Evolutionary conservation across 1,140 invertebrate species (phyloP).

Genomic region (Achroia grisella): DNA sequence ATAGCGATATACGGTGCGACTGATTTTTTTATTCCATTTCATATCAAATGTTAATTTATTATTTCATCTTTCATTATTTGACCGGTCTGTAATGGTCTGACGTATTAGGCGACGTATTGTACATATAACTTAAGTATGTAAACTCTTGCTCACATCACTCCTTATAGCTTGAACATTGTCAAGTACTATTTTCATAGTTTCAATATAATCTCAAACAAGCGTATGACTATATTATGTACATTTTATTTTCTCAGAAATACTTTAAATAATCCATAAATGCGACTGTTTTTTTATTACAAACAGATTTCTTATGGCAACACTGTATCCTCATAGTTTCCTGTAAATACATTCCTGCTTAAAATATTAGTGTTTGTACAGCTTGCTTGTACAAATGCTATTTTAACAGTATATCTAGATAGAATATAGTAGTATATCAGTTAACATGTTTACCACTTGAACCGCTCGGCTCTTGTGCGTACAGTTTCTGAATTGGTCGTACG

Average conservation of each 20-base stretch:
- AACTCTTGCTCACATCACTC: constrained; percentile 37
- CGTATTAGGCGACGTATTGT: too few species aligned
- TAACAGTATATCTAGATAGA: too few species aligned
- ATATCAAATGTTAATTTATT: constrained; percentile 49
- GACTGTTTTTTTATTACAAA: too few species aligned
- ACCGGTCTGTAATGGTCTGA: too few species aligned
- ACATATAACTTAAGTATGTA: constrained; percentile 44
- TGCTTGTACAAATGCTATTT: not conserved
- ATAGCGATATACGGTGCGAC: constrained; percentile 28
- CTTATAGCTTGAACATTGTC: constrained; percentile 62
- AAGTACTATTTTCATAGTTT: constrained; percentile 40
- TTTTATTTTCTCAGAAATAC: not conserved
- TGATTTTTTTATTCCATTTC: constrained; percentile 48
- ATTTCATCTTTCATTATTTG: too few species aligned
- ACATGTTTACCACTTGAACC: constrained; percentile 29
- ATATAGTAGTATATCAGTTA: constrained; percentile 9
- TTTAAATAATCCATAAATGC: too few species aligned
- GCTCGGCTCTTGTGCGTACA: constrained; percentile 22
- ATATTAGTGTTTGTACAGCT: too few species aligned
- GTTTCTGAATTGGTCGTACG: constrained; percentile 58
- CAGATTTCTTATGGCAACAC: too few species aligned
- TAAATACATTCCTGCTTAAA: not conserved
- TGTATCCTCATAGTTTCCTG: constrained; percentile 7
- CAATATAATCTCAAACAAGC: constrained; percentile 31
- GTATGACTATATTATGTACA: too few species aligned